Conservation (phyloP, 2,113 vertebrate genomes). For the Menidia beryllina region DNA sequence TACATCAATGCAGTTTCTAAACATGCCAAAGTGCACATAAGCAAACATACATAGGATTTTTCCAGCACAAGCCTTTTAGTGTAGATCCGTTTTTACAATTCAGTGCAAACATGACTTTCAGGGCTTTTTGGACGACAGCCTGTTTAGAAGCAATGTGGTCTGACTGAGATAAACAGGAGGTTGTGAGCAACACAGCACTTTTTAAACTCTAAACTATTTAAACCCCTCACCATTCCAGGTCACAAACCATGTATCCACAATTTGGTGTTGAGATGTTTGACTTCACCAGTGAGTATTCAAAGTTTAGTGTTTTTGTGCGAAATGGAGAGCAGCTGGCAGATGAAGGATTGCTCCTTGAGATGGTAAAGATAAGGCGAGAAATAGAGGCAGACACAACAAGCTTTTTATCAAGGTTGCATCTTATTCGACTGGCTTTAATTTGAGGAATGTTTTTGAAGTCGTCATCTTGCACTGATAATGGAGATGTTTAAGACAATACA, state of each 20-base stretch:
- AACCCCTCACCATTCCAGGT: constrained; percentile 4
- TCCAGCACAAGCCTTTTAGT: constrained; percentile 44
- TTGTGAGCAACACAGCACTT: background rate
- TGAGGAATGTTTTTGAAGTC: constrained; percentile 21
- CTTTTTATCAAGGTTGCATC: constrained; percentile 34
- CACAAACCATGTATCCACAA: background rate
- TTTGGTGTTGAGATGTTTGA: constrained; percentile 15
- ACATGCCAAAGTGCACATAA: constrained; percentile 14
- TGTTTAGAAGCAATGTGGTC: constrained; percentile 50
- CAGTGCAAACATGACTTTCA: constrained; percentile 45
- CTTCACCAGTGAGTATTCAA: constrained; percentile 7
- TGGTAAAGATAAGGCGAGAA: background rate
- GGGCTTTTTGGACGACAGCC: constrained; percentile 31
- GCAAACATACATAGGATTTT: constrained; percentile 54
- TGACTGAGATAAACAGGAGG: constrained; percentile 62
- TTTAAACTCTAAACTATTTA: constrained; percentile 42
- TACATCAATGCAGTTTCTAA: constrained; percentile 27
- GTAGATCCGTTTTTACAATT: constrained; percentile 41
- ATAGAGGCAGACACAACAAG: constrained; percentile 56
- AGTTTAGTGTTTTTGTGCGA: constrained; percentile 5
- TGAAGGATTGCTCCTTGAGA: background rate
- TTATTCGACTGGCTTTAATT: constrained; percentile 7
- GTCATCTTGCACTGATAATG: constrained; percentile 2
- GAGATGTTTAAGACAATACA: constrained; percentile 25
- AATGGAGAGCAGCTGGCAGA: background rate